Conservation (phyloP, 2,888 invertebrate genomes). For the Cyclophora albipunctata region DNA sequence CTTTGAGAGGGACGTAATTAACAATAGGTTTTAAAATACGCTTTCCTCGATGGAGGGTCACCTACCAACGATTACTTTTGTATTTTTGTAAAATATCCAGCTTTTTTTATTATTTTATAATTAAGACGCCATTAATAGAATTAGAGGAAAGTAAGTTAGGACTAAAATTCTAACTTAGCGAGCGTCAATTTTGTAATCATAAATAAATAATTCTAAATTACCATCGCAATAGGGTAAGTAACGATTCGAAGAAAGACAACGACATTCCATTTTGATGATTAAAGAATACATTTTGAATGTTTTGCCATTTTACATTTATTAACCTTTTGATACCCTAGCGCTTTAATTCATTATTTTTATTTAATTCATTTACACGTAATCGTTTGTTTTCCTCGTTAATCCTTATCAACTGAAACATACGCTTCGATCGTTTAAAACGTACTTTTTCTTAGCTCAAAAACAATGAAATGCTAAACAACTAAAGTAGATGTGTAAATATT, state of each 20-base stretch:
- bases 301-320: conserved; percentile 8
- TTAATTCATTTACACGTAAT: no score
- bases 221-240: conserved; percentile 59
- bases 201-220: conserved; percentile 36
- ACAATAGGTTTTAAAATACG: conserved; percentile 67
- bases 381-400: no score
- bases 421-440: no score
- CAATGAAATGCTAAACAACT: no score
- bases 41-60: conserved; percentile 50
- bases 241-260: conserved; percentile 56
- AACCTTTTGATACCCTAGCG: no score
- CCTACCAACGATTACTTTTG: conserved; percentile 55
- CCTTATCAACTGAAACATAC: no score
- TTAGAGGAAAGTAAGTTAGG: conserved; percentile 52
- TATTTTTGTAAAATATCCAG: conserved; percentile 55
- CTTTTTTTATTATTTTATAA: conserved; percentile 44
- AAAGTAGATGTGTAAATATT: no score
- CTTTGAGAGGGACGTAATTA: conserved; percentile 75
- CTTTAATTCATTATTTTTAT: no score
- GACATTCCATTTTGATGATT: conserved; percentile 29
- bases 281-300: conserved; percentile 13
- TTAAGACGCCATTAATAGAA: conserved; percentile 40
- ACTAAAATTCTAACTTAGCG: conserved; percentile 50
- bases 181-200: conserved; percentile 57
- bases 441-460: no score